A percentile compares a stretch with the other conserved stretches of the same genome.
Conservation (phyloP, 2,113 vertebrate species). For the Scortum barcoo region DNA sequence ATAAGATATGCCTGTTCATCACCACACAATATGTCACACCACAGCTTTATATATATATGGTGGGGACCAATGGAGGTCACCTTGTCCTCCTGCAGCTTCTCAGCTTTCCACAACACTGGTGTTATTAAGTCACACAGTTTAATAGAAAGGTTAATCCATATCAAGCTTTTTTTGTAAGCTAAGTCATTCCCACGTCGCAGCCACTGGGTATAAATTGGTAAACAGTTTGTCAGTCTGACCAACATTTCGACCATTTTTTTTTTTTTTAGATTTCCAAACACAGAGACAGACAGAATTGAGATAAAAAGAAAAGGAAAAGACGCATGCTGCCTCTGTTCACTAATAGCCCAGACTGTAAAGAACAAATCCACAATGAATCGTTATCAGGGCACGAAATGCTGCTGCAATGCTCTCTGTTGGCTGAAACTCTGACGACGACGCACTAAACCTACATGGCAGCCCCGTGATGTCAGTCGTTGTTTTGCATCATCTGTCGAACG, state of each 20-base stretch:
- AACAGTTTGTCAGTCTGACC: background rate
- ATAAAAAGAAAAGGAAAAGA: background rate
- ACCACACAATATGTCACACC: background rate
- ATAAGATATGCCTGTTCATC: background rate
- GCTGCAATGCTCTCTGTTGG: background rate
- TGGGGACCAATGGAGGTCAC: background rate
- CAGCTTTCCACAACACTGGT: background rate
- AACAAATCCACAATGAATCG: background rate
- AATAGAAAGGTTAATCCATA: background rate
- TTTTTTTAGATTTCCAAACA: background rate
- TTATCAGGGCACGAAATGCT: background rate
- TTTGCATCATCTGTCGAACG: constrained; percentile 14
- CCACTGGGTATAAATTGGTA: background rate
- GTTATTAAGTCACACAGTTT: background rate
- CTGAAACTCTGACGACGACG: background rate
- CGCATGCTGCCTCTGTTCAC: background rate
- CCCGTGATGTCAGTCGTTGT: background rate
- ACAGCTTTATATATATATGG: background rate
- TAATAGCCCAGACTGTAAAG: background rate
- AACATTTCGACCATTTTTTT: background rate
- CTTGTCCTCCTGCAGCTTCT: background rate
- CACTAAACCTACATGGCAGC: background rate
- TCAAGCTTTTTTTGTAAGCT: background rate
- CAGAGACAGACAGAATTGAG: background rate
- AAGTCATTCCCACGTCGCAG: background rate